Conservation (phyloP, 2,888 invertebrate species). For the Heliconius ethilla region DNA sequence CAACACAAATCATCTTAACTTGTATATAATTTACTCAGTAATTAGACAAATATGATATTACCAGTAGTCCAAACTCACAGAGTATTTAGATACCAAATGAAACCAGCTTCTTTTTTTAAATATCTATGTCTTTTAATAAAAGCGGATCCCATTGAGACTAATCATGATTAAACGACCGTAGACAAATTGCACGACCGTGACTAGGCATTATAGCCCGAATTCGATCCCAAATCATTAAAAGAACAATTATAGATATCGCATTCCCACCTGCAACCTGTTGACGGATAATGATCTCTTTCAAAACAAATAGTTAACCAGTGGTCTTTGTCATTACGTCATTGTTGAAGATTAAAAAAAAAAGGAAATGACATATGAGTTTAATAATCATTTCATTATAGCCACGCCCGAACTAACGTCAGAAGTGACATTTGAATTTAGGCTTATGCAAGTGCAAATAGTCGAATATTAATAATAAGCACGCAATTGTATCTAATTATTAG, state of each 20-base stretch:
- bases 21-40: background rate
- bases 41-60: constrained; percentile 25
- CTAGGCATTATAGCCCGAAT: constrained; percentile 74
- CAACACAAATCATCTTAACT: constrained; percentile 1
- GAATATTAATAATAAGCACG: constrained; percentile 13
- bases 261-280: constrained; percentile 79
- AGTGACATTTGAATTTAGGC: constrained; percentile 23
- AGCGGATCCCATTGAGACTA: constrained; percentile 79
- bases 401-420: constrained; percentile 25
- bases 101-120: constrained; percentile 66
- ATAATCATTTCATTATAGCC: constrained; percentile 35
- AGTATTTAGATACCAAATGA: constrained; percentile 48
- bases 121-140: constrained; percentile 74
- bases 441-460: constrained; percentile 33
- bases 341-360: constrained; percentile 31
- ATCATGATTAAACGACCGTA: constrained; percentile 82
- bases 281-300: constrained; percentile 77
- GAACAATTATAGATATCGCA: constrained; percentile 81
- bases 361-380: constrained; percentile 35
- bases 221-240: constrained; percentile 80
- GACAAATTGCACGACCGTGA: constrained; percentile 82
- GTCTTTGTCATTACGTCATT: constrained; percentile 40
- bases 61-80: constrained; percentile 38
- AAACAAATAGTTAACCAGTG: constrained; percentile 72
- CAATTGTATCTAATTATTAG: background rate